Evolutionary conservation across 2,888 invertebrate genomes (phyloP), one percentile per base, ranked within the genome.

Genomic region (Cabera pusaria): DNA sequence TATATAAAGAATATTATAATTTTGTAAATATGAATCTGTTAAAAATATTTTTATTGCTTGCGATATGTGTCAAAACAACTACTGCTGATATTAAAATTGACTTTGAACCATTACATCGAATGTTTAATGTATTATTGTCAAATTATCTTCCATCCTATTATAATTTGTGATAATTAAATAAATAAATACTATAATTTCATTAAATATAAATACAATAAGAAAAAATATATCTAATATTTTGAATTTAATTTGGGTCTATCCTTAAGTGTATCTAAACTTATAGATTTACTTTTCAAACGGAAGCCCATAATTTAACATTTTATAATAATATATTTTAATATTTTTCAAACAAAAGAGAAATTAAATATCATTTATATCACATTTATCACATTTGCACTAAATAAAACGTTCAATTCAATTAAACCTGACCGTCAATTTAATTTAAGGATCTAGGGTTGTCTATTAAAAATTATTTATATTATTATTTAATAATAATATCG

Each of bases 1-100:
- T n/a, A n/a, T n/a, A n/a, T n/a, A n/a, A n/a, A n/a, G n/a, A n/a
- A n/a, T n/a, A n/a, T n/a, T 40, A 18, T 36, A 39, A 7, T 1
- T 37, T 44, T 48, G 50, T 52, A 52, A 52, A 56, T 52, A 56
- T 44, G 12, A 49, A 46, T 55, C 20, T 53, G 41, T 44, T 44
- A 55, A 46, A 49, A 43, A 26, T 50, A 50, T 38, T 49, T 42
- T 58, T 67, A 67, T 68, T 68, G 63, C 65, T 58, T 56, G 44
- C 60, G 69, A 66, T 66, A 66, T 65, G 67, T 54, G 52, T 53
- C 46, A 46, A 47, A 53, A 36, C 33, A 43, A 32, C 22, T 31
- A 47, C 29, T 46, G 37, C 32, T 49, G 44, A 32, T 41, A 49
- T 25, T 44, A 40, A 26, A 41, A 38, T 49, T 43, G 44, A 50